These are phyloP conservation scores for Gracilinanus agilis DNA, from an alignment of 2,113 vertebrate genomes.

Conservation along the genomic window DNA sequence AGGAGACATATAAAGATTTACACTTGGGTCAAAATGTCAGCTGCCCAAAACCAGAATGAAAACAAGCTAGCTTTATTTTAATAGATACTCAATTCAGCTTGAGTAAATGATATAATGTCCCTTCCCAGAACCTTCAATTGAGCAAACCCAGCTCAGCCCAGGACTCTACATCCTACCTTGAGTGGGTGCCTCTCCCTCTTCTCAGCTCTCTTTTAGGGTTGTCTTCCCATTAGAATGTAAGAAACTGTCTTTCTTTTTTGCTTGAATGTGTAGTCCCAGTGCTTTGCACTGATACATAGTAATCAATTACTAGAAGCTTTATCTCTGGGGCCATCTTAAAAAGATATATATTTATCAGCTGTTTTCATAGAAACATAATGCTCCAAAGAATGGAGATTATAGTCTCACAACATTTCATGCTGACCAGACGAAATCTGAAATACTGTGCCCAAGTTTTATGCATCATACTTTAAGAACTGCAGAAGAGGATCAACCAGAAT, in stretches of 20 bases:
- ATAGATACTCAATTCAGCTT: neutral
- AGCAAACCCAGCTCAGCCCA: neutral
- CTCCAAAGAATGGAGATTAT: neutral
- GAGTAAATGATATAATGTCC: neutral
- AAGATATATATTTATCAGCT: neutral
- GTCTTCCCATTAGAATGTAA: neutral
- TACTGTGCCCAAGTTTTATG: neutral
- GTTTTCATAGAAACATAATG: neutral
- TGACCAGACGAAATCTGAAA: neutral
- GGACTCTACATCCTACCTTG: neutral
- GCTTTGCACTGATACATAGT: neutral
- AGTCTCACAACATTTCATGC: neutral
- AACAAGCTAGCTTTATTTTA: neutral
- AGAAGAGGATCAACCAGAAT: neutral
- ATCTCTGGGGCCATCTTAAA: neutral
- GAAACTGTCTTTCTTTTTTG: neutral
- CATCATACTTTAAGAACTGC: neutral
- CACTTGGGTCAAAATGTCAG: neutral
- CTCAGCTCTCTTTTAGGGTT: neutral
- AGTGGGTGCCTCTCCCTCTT: neutral
- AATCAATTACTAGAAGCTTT: neutral
- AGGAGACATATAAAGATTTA: neutral
- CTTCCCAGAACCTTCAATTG: neutral
- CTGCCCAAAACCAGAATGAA: neutral
- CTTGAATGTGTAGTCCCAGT: neutral